Evolutionary conservation across 1,140 invertebrate species (phyloP), one percentile per base, ranked within the genome.

Genomic region (Megalopta genalis): DNA sequence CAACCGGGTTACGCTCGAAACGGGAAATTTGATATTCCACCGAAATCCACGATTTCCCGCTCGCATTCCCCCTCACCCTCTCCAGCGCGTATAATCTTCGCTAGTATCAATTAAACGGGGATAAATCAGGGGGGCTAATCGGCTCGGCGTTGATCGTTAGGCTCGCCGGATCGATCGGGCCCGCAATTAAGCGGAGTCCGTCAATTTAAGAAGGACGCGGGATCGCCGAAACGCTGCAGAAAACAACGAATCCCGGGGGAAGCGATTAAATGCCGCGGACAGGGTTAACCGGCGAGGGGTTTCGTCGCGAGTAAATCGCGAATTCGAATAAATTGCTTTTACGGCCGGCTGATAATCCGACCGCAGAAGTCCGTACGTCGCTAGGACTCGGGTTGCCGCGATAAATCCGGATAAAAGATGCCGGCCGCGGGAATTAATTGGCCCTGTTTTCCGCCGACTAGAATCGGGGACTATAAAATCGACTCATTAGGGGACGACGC

Each of bases 361-460:
- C 23, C 32, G 49, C 25, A 25, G 14, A n/a, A 75, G 16, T 82
- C 78, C 74, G 27, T 82, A 68, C 32, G 42, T 66, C 23, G 63
- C 54, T 27, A 52, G 32, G 54, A 60, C 54, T 74, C 73, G 74
- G 27, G 52, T 25, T 23, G 70, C 54, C 52, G 54, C 39, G 37
- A 49, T 65, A 77, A 79, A 85, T 75, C 25, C 23, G 71, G 78
- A 88, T 90, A 81, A 88, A 88, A 86, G 84, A 83, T 52, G 66
- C 84, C 85, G 59, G 79, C 27, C 60, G 18, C 32, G 27, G 67
- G 62, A 84, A 89, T 90, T 87, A 89, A 90, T 90, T 89, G 78
- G 67, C 65, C 83, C 60, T 63, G 84, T 62, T 85, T 84, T 81
- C 77, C 82, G 46, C 23, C 75, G 67, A 78, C 77, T 74, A 85